Evolutionary conservation across 1,140 invertebrate species (phyloP).

Genomic region (Aphis gossypii): DNA sequence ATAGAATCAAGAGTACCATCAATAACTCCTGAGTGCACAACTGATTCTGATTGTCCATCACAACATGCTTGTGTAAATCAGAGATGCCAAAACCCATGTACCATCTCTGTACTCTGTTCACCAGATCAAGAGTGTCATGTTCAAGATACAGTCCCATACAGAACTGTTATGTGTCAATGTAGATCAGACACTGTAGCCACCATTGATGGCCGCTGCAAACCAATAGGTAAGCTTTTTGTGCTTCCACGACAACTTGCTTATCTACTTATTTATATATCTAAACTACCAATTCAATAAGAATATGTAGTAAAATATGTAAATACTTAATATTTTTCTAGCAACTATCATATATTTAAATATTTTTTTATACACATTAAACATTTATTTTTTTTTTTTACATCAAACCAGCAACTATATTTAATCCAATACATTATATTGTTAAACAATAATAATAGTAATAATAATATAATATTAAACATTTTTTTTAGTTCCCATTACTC

Average conservation of each 20-base stretch:
- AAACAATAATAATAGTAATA: background rate
- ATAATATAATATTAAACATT: background rate
- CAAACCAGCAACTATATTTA: background rate
- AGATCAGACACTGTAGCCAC: constrained; percentile 75
- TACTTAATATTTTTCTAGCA: background rate
- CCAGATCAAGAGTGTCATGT: constrained; percentile 79
- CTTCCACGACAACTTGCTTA: background rate
- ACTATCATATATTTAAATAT: background rate
- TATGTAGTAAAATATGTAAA: background rate
- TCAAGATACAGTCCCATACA: constrained; percentile 77
- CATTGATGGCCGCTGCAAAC: constrained; percentile 70
- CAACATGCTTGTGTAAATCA: constrained; percentile 78
- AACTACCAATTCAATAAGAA: background rate
- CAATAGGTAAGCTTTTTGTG: constrained; percentile 66
- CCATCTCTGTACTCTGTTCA: constrained; percentile 73
- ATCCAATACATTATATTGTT: background rate
- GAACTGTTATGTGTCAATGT: constrained; percentile 83
- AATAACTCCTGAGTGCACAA: constrained; percentile 71
- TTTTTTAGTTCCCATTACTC: constrained; percentile 47
- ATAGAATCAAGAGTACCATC: constrained; percentile 61
- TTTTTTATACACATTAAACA: background rate
- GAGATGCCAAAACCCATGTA: constrained; percentile 79
- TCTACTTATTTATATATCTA: too few species aligned
- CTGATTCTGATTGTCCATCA: constrained; percentile 78
- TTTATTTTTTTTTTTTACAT: background rate